A percentile compares a stretch with the other conserved stretches of the same genome.
These are phyloP conservation scores for Enteromius mattozi DNA, from an alignment of 2,797 vertebrate species.

Conservation along the genomic window DNA sequence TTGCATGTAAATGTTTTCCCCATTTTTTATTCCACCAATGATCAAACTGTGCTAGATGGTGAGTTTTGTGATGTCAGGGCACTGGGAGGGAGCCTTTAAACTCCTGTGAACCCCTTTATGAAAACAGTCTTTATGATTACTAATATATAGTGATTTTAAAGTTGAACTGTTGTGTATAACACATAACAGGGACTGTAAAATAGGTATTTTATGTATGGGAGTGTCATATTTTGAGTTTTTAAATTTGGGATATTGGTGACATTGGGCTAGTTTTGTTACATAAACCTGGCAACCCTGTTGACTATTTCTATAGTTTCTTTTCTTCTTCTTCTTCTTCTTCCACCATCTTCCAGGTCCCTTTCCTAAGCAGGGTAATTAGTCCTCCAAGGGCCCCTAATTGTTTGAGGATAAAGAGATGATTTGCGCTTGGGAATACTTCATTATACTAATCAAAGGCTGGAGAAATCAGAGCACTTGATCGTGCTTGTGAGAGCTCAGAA, in stretches of 20 bases:
- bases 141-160: too few relatives aligned
- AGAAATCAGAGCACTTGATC: conserved; percentile 58
- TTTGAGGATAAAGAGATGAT: conserved; percentile 63
- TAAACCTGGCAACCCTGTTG: neutral
- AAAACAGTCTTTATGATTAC: neutral
- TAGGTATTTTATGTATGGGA: neutral
- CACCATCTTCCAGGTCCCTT: conserved; percentile 49
- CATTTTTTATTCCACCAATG: neutral
- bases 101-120: neutral
- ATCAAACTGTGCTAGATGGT: neutral
- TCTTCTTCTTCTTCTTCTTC: conserved; percentile 5
- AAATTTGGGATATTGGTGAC: neutral
- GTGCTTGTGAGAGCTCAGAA: conserved; percentile 43
- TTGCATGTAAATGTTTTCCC: neutral
- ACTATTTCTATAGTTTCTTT: conserved; percentile 52
- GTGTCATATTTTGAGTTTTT: neutral
- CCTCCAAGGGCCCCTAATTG: conserved; percentile 64
- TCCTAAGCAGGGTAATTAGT: conserved; percentile 60
- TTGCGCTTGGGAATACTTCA: conserved; percentile 62
- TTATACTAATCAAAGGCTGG: conserved; percentile 63
- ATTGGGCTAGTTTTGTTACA: neutral
- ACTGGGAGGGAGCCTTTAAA: too few relatives aligned
- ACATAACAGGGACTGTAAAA: neutral
- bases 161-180: neutral
- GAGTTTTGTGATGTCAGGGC: neutral